Evolutionary conservation across 1,140 invertebrate genomes (phyloP).

Genomic region (Lordiphosa clarofinis): DNA sequence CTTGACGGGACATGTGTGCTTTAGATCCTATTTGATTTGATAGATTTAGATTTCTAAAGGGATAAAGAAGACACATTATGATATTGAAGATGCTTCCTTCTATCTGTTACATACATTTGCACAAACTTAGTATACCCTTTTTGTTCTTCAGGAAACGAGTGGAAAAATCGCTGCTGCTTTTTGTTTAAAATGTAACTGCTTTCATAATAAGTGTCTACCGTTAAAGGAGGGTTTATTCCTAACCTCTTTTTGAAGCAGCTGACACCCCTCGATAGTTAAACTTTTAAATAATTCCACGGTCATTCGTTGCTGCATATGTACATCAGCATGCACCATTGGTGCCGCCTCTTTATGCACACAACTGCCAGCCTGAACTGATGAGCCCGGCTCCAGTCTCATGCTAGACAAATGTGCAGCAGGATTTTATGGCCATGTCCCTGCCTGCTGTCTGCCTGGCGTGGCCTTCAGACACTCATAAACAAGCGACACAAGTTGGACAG

Average conservation of each 20-base stretch:
- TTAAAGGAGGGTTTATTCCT: no score
- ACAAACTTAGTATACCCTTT: no score
- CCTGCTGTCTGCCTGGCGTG: constrained; percentile 47
- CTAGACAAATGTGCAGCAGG: constrained; percentile 21
- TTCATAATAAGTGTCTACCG: no score
- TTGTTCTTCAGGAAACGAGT: no score
- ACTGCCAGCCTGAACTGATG: constrained; percentile 17
- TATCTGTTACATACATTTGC: no score
- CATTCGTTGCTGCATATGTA: constrained; percentile 28
- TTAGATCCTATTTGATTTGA: no score
- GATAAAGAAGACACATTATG: no score
- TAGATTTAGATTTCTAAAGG: no score
- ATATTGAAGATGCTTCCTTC: no score
- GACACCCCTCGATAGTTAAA: constrained; percentile 15
- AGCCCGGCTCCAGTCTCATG: constrained; percentile 1
- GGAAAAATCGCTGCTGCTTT: no score
- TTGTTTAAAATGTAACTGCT: no score
- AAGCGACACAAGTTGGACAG: constrained; percentile 52
- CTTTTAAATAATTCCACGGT: constrained; percentile 45
- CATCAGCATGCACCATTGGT: constrained; percentile 42
- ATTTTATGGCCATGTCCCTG: constrained; percentile 54
- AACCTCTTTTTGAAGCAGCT: neutral
- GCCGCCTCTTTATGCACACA: constrained; percentile 22
- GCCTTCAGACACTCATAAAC: constrained; percentile 71
- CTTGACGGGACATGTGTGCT: no score